Evolutionary conservation across 2,797 vertebrate genomes (phyloP).

Genomic region (Malacoctenus gilli): DNA sequence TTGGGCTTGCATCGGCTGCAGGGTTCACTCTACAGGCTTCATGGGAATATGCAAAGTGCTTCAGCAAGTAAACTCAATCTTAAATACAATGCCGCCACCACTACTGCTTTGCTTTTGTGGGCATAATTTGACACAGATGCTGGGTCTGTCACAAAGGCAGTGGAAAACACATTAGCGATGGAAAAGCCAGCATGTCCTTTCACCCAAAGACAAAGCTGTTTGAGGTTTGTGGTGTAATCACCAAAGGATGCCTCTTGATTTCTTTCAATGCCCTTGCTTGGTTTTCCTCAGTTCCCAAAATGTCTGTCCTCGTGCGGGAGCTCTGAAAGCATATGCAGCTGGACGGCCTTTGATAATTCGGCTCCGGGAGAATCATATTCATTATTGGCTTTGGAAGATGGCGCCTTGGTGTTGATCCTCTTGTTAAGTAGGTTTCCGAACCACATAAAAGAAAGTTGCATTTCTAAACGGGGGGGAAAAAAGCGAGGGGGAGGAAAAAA

Average conservation of each 20-base stretch:
- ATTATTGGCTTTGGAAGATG: conserved; percentile 51
- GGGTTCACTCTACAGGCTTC: conserved; percentile 71
- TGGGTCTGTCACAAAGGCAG: conserved; percentile 70
- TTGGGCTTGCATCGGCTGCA: conserved; percentile 71
- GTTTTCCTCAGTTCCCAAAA: conserved; percentile 32
- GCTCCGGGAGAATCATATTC: conserved; percentile 36
- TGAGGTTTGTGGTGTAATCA: conserved; percentile 70
- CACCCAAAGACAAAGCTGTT: conserved; percentile 71
- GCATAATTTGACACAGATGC: conserved; percentile 79
- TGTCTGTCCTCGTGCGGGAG: conserved; percentile 13
- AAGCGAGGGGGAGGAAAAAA: no score
- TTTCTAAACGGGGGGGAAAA: no score
- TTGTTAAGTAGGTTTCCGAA: conserved; percentile 50
- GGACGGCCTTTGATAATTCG: conserved; percentile 35
- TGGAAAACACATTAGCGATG: conserved; percentile 70
- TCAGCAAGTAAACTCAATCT: conserved; percentile 64
- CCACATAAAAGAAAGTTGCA: conserved; percentile 7
- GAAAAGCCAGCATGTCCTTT: conserved; percentile 72
- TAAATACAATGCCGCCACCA: conserved; percentile 59
- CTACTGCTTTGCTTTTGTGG: conserved; percentile 65
- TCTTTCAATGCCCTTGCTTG: conserved; percentile 39
- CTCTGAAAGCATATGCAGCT: conserved; percentile 48
- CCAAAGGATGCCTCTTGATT: conserved; percentile 58
- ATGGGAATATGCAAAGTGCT: conserved; percentile 78
- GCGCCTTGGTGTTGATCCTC: conserved; percentile 45